A percentile compares a stretch with the other conserved stretches of the same genome.
Conservation (phyloP, 2,888 invertebrate species). For the Oscheius sp. region DNA sequence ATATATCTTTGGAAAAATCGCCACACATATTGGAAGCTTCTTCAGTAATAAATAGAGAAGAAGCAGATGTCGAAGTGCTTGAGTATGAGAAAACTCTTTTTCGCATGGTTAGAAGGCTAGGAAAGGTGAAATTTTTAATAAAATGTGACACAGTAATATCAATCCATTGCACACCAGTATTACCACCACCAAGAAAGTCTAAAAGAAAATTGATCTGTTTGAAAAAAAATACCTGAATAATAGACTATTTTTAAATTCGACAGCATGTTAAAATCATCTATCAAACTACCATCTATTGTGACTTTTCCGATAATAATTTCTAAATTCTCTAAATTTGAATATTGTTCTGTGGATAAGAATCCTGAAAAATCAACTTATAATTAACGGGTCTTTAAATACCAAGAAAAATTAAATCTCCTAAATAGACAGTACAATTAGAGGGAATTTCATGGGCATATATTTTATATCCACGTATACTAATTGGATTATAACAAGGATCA, state of each 20-base stretch:
- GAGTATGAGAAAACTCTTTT: too few species aligned
- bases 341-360: background rate
- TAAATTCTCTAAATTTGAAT: background rate
- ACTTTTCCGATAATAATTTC: slow-evolving; percentile 2
- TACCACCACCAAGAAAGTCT: background rate
- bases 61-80: too few species aligned
- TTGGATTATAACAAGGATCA: slow-evolving; percentile 1
- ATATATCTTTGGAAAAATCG: too few species aligned
- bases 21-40: too few species aligned
- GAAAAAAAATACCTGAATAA: background rate
- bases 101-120: too few species aligned
- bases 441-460: background rate
- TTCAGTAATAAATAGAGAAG: too few species aligned
- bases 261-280: background rate
- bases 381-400: background rate
- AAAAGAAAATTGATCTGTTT: background rate
- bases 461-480: too few species aligned
- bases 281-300: background rate
- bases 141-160: background rate
- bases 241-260: background rate
- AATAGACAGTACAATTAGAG: background rate
- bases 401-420: background rate
- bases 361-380: background rate
- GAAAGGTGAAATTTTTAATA: background rate
- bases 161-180: background rate